Base-by-base conservation (phyloP, 92 coral and sea anemone species). In the Parazoanthus swiftii region DNA sequence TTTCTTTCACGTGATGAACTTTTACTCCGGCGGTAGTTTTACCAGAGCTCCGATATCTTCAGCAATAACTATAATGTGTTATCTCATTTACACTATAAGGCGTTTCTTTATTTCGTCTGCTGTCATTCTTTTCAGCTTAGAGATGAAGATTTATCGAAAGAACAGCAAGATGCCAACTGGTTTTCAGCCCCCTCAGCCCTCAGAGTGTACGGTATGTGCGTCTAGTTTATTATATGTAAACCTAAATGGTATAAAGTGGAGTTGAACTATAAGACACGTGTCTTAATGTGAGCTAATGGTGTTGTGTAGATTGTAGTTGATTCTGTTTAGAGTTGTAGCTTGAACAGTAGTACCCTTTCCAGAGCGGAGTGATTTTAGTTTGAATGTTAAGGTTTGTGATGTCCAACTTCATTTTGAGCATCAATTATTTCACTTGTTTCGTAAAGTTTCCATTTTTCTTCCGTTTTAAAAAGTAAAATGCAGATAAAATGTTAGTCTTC, bases 81-180 rank as follows among this genome's bases (percentile, higher is more conserved):
- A 36, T 39, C 8, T 37, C 23, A 37, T 14, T 76, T 18, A 29
- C 33, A 29, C 0, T 29, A 21, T 63, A 63, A 63, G 8, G 1
- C 70, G 20, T 63, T 18, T 18, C 8, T 63, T 63, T 7, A 3
- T 9, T 18, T 18, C 46, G 21, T 9, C 25, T 26, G 23, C 16
- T 76, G 8, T 65, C 38, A 26, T 65, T 29, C 14, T 70, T 79
- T 85, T 14, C 85, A 97, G 99, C 90, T 97, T 72, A 90, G 99
- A 90, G 99, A 97, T 88, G 99, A 97, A 92, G 98, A 97, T 89
- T 80, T 95, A 66, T 97, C 98, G 18, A 95, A 97, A 79, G 95
- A 97, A 44, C 99, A 97, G 58, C 99, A 97, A 88, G 99, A 96
- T 92, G 98, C 98, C 10, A 96, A 96, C 89, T 96, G 99, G 99